phyloP scores from a whole-genome alignment of 2,113 vertebrate species.

The Suncus etruscus region DNA sequence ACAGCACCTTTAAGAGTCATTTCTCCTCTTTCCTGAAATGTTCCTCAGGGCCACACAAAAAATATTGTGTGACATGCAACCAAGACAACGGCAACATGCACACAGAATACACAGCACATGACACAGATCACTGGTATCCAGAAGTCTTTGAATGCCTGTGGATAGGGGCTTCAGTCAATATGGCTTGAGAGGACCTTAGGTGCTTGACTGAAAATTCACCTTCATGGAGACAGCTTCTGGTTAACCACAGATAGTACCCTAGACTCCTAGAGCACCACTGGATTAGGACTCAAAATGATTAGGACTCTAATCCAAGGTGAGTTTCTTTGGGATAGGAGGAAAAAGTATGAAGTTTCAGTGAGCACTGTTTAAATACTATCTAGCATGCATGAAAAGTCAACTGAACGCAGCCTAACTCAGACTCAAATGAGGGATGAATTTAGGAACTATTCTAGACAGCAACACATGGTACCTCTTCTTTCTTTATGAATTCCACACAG shows the following conservation, averaged over 20 bases:
- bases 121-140: not conserved
- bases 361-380: not conserved
- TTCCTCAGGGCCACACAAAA: not conserved
- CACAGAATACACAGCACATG: not conserved
- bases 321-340: slow-evolving; percentile 3
- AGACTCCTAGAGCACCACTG: not conserved
- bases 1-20: not conserved
- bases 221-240: not conserved
- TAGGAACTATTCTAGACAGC: not conserved
- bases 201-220: slow-evolving; percentile 31
- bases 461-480: not conserved
- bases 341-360: not conserved
- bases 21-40: not conserved
- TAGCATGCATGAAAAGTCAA: not conserved
- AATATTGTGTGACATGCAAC: not conserved
- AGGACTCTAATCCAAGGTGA: not conserved
- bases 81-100: not conserved
- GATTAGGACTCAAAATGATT: not conserved
- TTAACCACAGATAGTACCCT: not conserved
- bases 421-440: not conserved
- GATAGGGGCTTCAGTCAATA: not conserved
- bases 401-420: not conserved
- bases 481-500: not conserved
- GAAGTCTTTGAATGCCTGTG: not conserved
- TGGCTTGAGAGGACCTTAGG: not conserved